Evolutionary conservation across 2,113 vertebrate species (phyloP), one percentile per base, ranked within the genome.

Genomic region (Cathartes aura): DNA sequence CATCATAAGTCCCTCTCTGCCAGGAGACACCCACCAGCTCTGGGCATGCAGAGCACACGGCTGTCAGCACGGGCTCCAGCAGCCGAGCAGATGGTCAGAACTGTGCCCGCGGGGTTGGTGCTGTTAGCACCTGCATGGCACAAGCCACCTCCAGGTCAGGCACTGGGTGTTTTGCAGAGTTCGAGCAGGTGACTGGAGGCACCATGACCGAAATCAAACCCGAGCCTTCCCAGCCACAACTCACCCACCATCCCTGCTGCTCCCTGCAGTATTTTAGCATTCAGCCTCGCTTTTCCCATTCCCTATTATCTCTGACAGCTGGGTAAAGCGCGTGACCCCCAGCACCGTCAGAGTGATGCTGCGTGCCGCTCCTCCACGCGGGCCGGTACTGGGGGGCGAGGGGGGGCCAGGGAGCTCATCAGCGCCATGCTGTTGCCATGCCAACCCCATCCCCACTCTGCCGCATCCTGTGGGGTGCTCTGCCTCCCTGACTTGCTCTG

Each of bases 1-100:
- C 55, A 40, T 19, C 45, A 7, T 18, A 42, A 59, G 53, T 6
- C 23, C 36, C 8, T 52, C 62, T 87, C 56, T 56, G n/a, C 40
- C 67, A 73, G 58, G 13, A 62, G 52, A 30, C 47, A 48, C 30
- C 40, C 67, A 11, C 23, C 50, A 47, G 48, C 66, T 40, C 21
- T 0, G 0, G 58, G 38, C 24, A 36, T 4, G 1, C 36, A 42
- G 66, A 40, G 15, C 67, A 20, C 56, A 8, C 1, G 5, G 38
- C 67, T 30, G 47, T 18, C 47, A 23, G 67, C 12, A 0, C 2
- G 12, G 38, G 56, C 30, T 72, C 42, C 52, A 30, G 36, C 52
- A 58, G 53, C 45, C 1, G 1, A 26, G 40, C 43, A 50, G 53
- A 14, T 5, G 53, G 26, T 14, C 26, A 30, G 58, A 59, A 34